Evolutionary conservation across 2,113 vertebrate species (phyloP), one percentile per base, ranked within the genome.

Genomic region (Poecile atricapillus): DNA sequence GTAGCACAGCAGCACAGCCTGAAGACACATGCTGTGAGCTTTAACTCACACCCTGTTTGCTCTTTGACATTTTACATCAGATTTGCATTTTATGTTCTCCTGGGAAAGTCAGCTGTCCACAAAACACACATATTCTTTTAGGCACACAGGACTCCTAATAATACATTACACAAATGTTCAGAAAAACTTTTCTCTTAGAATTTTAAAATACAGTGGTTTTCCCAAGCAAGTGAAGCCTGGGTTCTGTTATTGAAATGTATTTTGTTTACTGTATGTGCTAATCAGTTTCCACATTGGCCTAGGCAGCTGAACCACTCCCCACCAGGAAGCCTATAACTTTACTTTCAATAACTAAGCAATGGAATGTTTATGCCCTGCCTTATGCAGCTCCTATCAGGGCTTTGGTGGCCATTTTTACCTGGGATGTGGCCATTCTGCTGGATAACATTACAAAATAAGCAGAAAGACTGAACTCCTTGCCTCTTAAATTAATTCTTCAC

Each of bases 1-100:
- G 43, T 10, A 52, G 67, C 3, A 1, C 2, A 1, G 27, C 0
- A 2, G 33, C 58, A 37, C 58, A 55, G 46, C 33, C 67, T 53
- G 77, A 25, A 52, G 63, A 5, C 0, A 0, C 6, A 5, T 8
- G 7, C 33, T 83, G 53, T 39, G 43, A 69, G 30, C 31, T 35
- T 65, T n/a, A 60, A 70, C 13, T 77, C 43, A n/a, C 23, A 68
- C 21, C 2, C 39, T 41, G 6, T 35, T 82, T 92, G 44, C 27
- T 76, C 83, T 71, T 55, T 64, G 56, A 35, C 37, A 49, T 94
- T 91, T 87, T 81, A 73, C 12, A 19, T 62, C 28, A 55, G 22
- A n/a, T 55, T 49, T 74, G 55, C 55, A 67, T 87, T 70, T 87
- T 10, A 3, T 12, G 13, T 41, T 82, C n/a, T 67, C 85, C n/a